Evolutionary conservation across 2,113 vertebrate genomes (phyloP), one percentile per base, ranked within the genome.

Genomic region (Rhegmatorhina hoffmannsi): DNA sequence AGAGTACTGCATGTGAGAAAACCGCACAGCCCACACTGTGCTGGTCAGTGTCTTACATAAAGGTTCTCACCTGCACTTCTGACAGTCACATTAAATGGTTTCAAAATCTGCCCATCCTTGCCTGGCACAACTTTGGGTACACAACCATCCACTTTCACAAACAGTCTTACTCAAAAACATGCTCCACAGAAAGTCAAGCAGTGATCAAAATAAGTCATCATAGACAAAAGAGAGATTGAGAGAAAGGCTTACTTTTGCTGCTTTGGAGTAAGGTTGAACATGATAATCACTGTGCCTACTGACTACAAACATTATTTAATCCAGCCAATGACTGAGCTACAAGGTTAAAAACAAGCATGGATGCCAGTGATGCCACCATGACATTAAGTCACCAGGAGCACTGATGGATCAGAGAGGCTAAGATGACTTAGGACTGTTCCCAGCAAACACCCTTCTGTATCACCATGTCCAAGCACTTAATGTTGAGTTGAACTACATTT

Each of bases 401-500:
- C 33, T 19, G 33, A 81, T 17, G 12, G 14, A 50, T 38, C 50
- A 56, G 68, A 50, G 46, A 76, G 29, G 18, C 43, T 76, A 29
- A 55, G 56, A 64, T 15, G 12, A 89, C 17, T 11, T 26, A 20
- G 70, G 11, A 66, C 46, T 47, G 17, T 17, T 84, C 23, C 74
- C 43, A 68, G 47, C 26, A 77, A 75, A 67, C 2, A 1, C 9
- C 53, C 28, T 67, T 81, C 60, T 60, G 18, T 75, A 68, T 21
- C 56, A 52, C 15, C 34, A 15, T 8, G 47, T 23, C n/a, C 73
- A 81, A 86, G 44, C 1, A 8, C 10, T 24, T 25, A 17, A 56
- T 0, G 0, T 14, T 75, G 24, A 18, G 7, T 9, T 0, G 0
- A 87, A 28, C 50, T 17, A 16, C 1, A 2, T 63, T 69, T 92